These are phyloP conservation scores for Sylvicola fuscatus DNA, from an alignment of 2,888 invertebrate species.

Conservation along the genomic window DNA sequence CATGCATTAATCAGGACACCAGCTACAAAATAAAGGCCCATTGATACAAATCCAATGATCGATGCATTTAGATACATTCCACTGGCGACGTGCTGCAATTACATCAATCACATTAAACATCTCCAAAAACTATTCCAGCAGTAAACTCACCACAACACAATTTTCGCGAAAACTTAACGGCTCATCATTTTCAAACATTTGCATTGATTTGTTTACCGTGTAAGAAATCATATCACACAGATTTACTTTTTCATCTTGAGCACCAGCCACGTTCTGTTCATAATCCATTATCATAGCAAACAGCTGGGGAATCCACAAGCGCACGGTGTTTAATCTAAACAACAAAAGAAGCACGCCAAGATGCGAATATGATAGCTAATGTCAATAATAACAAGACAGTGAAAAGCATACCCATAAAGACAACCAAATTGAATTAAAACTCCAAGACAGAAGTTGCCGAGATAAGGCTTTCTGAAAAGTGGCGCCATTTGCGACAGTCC, in stretches of 20 bases:
- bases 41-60: constrained; percentile 38
- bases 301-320: constrained; percentile 72
- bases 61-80: constrained; percentile 48
- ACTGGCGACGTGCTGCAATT: constrained; percentile 27
- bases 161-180: constrained; percentile 9
- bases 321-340: constrained; percentile 50
- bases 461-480: constrained; percentile 39
- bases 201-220: constrained; percentile 17
- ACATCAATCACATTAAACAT: too few relatives aligned
- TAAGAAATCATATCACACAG: constrained; percentile 20
- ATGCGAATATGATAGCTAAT: too few relatives aligned
- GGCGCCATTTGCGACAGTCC: constrained; percentile 42
- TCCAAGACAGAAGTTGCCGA: constrained; percentile 36
- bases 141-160: constrained; percentile 19
- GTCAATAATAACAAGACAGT: constrained; percentile 1
- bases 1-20: constrained; percentile 29
- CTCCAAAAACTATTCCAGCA: constrained; percentile 9
- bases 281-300: constrained; percentile 46
- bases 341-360: too few relatives aligned
- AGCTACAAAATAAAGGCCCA: constrained; percentile 40
- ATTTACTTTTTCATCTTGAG: constrained; percentile 9
- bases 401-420: constrained; percentile 35
- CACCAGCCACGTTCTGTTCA: constrained; percentile 15
- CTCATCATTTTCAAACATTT: constrained; percentile 8
- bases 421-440: constrained; percentile 42